Base-by-base conservation (phyloP, 2,113 vertebrate genomes). In the Alouatta palliata region DNA sequence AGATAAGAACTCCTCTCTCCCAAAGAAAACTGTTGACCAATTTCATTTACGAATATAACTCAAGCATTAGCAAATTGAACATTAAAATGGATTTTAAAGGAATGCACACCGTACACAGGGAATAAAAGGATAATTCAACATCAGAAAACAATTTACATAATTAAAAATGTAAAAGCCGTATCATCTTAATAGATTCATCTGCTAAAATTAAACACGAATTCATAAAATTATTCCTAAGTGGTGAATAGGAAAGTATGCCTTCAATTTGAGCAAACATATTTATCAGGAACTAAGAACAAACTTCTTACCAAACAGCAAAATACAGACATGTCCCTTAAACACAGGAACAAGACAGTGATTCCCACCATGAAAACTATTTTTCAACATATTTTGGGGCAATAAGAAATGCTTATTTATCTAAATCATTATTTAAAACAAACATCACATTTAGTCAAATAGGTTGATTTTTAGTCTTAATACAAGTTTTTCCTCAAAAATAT, bases 141-240 rank as follows among this genome's bases (percentile, higher is more conserved):
- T 37, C 40, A 95, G 30, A 37, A 96, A 92, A 84, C 12, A 90
- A 47, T 87, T 68, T 73, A 47, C 17, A 79, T 82, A 21, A 87
- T 83, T 93, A 92, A 90, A 81, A 25, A 92, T 47, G 54, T 85
- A 30, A 94, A 94, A 71, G 3, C 37, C 11, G 45, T 61, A 17
- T 88, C 43, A 47, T 83, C 70, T 87, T 66, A 94, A 82, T 52
- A 93, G 23, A 70, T 92, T 82, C 47, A 79, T 88, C 10, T 93
- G 25, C 23, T 90, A 94, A 95, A 94, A 90, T 54, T 79, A 90
- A 94, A 84, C 35, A 77, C 10, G 96, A 84, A 58, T 68, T 90
- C 8, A 86, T 49, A 71, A 85, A 91, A 52, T 71, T 61, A 81
- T 71, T 84, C 40, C 12, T 75, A 76, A 88, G 37, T 80, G 6